Conservation (phyloP, 2,797 vertebrate genomes). For the Capromys pilorides region DNA sequence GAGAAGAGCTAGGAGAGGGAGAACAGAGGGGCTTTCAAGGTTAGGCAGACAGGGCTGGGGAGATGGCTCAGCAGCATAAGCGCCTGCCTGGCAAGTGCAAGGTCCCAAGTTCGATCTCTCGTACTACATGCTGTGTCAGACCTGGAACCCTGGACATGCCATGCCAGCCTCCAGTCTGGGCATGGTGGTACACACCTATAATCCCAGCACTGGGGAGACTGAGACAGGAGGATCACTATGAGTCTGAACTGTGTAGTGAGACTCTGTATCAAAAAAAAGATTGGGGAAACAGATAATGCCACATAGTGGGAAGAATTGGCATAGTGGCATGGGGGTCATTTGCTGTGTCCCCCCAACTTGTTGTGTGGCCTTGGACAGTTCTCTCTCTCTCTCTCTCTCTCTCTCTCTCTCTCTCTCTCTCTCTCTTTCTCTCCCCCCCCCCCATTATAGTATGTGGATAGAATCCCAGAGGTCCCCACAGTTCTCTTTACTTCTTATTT, state of each 20-base stretch:
- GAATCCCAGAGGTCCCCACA: neutral
- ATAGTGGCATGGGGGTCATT: neutral
- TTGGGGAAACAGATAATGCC: neutral
- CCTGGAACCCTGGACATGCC: no score
- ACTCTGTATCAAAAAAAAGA: neutral
- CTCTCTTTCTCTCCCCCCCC: neutral
- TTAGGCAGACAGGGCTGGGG: neutral
- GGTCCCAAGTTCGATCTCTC: no score
- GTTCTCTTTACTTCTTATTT: neutral
- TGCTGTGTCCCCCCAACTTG: neutral
- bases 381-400: neutral
- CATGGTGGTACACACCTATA: no score
- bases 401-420: neutral
- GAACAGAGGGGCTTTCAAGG: neutral
- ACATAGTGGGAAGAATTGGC: neutral
- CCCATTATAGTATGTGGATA: no score
- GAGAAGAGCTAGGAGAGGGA: neutral
- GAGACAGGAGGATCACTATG: no score
- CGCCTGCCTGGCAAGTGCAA: no score
- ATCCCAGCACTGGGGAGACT: no score
- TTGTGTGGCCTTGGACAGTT: neutral
- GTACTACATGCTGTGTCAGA: no score
- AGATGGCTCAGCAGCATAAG: no score
- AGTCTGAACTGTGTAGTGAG: no score
- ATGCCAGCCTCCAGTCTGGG: no score